phyloP scores from a whole-genome alignment of 2,888 invertebrate species.

The Osmoderma eremita region DNA sequence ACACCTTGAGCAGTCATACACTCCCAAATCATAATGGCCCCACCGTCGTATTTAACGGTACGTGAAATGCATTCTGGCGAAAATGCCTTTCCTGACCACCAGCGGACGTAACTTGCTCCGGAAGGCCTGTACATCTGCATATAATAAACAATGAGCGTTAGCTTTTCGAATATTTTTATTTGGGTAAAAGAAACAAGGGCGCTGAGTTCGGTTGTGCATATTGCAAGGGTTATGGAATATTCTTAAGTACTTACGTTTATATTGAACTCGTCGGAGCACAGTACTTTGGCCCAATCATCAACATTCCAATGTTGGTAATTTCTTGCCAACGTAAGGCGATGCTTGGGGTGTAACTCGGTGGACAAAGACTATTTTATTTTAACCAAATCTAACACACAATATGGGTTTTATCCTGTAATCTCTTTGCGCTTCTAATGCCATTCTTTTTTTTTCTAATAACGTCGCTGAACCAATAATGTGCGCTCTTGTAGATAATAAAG shows the following conservation, averaged over 20 bases:
- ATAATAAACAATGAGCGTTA: too few relatives aligned
- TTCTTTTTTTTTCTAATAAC: too few relatives aligned
- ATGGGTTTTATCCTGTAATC: too few relatives aligned
- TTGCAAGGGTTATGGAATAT: background rate
- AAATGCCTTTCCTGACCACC: background rate
- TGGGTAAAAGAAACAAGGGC: background rate
- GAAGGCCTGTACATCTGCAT: too few relatives aligned
- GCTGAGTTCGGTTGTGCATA: background rate
- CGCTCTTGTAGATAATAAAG: too few relatives aligned
- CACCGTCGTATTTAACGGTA: slow-evolving; percentile 10
- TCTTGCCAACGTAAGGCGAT: background rate
- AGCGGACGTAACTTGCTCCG: background rate
- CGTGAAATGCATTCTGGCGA: background rate
- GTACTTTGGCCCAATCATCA: background rate
- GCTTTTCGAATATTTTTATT: background rate
- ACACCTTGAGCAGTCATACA: too few relatives aligned
- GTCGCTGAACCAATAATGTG: too few relatives aligned
- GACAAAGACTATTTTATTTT: background rate
- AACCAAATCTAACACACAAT: too few relatives aligned
- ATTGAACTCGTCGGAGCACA: background rate
- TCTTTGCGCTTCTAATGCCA: too few relatives aligned
- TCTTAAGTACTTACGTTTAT: too few relatives aligned
- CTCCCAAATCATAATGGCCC: slow-evolving; percentile 18
- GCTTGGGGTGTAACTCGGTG: background rate
- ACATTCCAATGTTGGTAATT: background rate